phyloP scores from a whole-genome alignment of 64 coral and sea anemone genomes.

The Cladopsammia gracilis region DNA sequence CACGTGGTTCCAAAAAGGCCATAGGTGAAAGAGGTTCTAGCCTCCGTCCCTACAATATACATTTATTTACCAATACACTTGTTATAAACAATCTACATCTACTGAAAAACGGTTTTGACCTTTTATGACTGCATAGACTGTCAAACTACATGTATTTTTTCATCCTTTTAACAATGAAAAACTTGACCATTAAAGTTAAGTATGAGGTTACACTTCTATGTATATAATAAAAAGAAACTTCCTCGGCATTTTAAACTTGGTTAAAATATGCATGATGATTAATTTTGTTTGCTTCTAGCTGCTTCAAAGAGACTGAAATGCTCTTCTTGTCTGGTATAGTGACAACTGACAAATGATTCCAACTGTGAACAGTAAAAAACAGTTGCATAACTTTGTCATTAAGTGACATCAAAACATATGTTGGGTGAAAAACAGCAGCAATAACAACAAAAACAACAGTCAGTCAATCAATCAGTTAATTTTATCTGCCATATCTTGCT shows the following conservation, averaged over 20 bases:
- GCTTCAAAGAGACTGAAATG: slow-evolving; percentile 40
- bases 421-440: not conserved
- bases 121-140: not conserved
- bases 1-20: not conserved
- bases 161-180: not conserved
- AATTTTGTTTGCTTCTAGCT: not conserved
- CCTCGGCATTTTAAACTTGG: not conserved
- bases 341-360: not conserved
- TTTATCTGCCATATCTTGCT: not conserved
- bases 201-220: slow-evolving; percentile 19
- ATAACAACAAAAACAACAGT: not conserved
- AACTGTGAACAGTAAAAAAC: not conserved
- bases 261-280: slow-evolving; percentile 26
- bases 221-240: slow-evolving; percentile 52
- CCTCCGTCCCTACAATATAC: not conserved
- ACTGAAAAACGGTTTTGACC: not conserved
- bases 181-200: not conserved
- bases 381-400: not conserved
- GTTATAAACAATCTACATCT: slow-evolving; percentile 27
- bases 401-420: not conserved
- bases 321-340: not conserved
- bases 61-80: not conserved
- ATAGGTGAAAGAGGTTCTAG: not conserved
- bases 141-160: not conserved
- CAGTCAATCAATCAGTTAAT: not conserved